Percentiles rank a stretch among this genome's conserved stretches.
Conservation (phyloP, 2,888 invertebrate species). For the Sphaeridia pumilis region DNA sequence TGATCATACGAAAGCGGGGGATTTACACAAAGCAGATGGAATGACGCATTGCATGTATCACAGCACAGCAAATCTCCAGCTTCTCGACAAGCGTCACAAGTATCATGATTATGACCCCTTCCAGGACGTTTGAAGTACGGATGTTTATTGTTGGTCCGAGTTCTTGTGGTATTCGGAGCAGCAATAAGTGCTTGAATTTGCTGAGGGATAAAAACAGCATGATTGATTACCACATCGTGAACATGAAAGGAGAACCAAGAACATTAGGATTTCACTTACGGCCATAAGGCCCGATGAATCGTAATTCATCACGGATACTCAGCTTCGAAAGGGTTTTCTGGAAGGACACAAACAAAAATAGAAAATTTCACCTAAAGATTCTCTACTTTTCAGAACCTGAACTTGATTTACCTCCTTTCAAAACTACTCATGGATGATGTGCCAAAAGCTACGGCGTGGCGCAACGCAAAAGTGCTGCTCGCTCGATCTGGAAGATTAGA, state of each 20-base stretch:
- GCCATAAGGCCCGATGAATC: conserved; percentile 14
- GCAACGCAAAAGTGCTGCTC: too few species aligned
- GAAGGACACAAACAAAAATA: too few species aligned
- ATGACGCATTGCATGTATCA: conserved; percentile 89
- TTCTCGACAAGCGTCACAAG: conserved; percentile 87
- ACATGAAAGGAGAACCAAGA: not conserved
- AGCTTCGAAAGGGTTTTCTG: too few species aligned
- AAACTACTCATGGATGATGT: too few species aligned
- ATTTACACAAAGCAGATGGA: conserved; percentile 91
- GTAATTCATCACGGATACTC: conserved; percentile 9
- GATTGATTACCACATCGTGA: conserved; percentile 1
- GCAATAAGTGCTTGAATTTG: conserved; percentile 79
- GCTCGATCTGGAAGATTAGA: too few species aligned
- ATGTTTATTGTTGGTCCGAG: conserved; percentile 49
- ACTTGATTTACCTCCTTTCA: too few species aligned
- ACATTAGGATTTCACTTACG: conserved; percentile 7
- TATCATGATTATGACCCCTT: conserved; percentile 82
- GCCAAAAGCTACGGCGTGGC: too few species aligned
- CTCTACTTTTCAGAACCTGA: too few species aligned
- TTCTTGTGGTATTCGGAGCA: conserved; percentile 67
- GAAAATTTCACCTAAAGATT: too few species aligned
- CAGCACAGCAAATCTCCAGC: conserved; percentile 92
- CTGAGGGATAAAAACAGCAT: conserved; percentile 44
- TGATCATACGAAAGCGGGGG: conserved; percentile 82
- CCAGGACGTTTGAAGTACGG: conserved; percentile 75